These are phyloP conservation scores for Dendroctonus ponderosae DNA, from an alignment of 1,140 invertebrate genomes.

Conservation along the genomic window DNA sequence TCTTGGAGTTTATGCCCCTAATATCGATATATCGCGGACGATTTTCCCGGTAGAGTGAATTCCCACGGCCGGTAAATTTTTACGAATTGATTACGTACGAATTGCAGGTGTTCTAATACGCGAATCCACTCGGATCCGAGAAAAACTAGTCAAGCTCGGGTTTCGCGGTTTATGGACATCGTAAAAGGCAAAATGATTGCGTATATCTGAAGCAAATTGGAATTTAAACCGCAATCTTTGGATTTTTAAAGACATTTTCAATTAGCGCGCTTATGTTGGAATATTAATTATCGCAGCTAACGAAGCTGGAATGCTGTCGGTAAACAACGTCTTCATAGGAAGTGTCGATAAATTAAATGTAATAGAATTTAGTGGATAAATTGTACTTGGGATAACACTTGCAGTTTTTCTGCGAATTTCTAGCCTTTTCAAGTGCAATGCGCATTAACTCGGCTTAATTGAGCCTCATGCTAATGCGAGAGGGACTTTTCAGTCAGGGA, in stretches of 20 bases:
- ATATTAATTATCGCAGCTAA: constrained; percentile 21
- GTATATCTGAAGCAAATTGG: constrained; percentile 20
- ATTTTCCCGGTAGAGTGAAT: constrained; percentile 16
- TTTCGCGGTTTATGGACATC: constrained; percentile 31
- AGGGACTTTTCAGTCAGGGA: too few species aligned
- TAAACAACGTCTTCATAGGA: constrained; percentile 3
- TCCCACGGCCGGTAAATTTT: constrained; percentile 25
- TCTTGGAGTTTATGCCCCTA: constrained; percentile 10
- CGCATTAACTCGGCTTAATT: too few species aligned
- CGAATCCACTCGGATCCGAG: constrained; percentile 18
- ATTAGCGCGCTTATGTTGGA: constrained; percentile 17
- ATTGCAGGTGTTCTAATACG: constrained; percentile 31
- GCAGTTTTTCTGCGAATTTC: too few species aligned
- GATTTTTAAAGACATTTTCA: constrained; percentile 14
- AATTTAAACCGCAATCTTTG: constrained; percentile 21
- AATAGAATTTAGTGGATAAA: too few species aligned
- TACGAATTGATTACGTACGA: constrained; percentile 24
- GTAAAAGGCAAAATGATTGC: constrained; percentile 29
- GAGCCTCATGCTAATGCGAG: too few species aligned
- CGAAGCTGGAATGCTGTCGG: constrained; percentile 9
- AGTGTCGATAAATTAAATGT: neutral
- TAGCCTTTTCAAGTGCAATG: too few species aligned
- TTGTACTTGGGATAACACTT: too few species aligned
- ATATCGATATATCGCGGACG: constrained; percentile 20
- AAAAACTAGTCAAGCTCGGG: constrained; percentile 15